Percentiles rank a stretch among this genome's conserved stretches.
Conservation (phyloP, 2,888 invertebrate species). For the Cosmia trapezina region DNA sequence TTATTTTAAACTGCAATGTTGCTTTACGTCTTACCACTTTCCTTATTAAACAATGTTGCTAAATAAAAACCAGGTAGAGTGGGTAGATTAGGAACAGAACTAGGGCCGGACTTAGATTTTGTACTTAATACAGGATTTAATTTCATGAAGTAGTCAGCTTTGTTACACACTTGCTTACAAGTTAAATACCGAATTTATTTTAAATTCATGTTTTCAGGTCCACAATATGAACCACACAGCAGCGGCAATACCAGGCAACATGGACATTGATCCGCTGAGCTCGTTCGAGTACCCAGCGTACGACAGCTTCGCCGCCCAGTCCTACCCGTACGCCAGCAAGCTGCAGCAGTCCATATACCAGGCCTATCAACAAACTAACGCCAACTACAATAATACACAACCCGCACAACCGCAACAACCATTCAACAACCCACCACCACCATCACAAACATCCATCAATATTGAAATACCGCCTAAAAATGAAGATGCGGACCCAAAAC, state of each 20-base stretch:
- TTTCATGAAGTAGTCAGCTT: not conserved
- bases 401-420: conserved; percentile 4
- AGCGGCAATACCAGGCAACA: conserved; percentile 2
- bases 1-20: not conserved
- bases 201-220: conserved; percentile 5
- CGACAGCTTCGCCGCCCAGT: conserved; percentile 58
- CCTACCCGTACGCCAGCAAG: conserved; percentile 65
- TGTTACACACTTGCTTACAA: not conserved
- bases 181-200: not conserved
- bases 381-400: conserved; percentile 24
- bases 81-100: not conserved
- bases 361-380: conserved; percentile 27
- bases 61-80: not conserved
- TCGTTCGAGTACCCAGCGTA: conserved; percentile 73
- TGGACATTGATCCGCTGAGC: conserved; percentile 81
- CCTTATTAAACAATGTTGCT: not conserved
- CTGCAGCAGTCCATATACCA: conserved; percentile 57
- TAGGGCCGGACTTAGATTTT: not conserved
- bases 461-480: conserved; percentile 29
- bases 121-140: not conserved
- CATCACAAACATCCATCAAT: conserved; percentile 4
- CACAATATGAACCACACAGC: conserved; percentile 72
- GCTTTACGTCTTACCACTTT: not conserved
- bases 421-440: conserved; percentile 6
- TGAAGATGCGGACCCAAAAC: conserved; percentile 60